Evolutionary conservation across 2,113 vertebrate genomes (phyloP), one percentile per base, ranked within the genome.

Genomic region (Chrysochloris asiatica): DNA sequence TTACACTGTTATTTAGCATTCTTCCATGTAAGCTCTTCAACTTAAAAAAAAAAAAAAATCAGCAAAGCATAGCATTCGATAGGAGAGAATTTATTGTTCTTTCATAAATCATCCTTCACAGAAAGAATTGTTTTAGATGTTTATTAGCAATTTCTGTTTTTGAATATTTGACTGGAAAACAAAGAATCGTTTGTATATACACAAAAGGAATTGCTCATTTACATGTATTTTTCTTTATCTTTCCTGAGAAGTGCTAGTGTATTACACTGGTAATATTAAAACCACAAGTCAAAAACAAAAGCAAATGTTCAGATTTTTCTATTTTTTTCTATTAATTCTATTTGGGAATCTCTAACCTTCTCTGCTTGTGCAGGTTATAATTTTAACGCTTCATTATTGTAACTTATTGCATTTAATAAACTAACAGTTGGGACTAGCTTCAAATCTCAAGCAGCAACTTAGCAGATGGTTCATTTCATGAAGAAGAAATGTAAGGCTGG

Each of bases 371-470:
- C 90, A 79, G 48, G 45, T 84, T 94, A 95, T 96, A 71, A 90
- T 96, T 94, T 93, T 92, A 93, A 78, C 86, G 89, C 50, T 93
- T 89, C 78, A 84, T 96, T 93, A 90, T 78, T 94, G 10, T 95
- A 95, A 96, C 77, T 89, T 96, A 94, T 89, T 96, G 77, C 86
- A 92, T 96, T 95, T 96, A 96, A 96, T 96, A 96, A 96, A 90
- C 86, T 82, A 95, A 91, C 92, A 86, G 30, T 82, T 88, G 77
- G 73, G 73, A 93, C 48, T 48, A 45, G n/a, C 92, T 90, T 94
- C 88, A 81, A 67, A 71, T 89, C 93, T 94, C 91, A 77, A 88
- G 80, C 28, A 76, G 79, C 71, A 72, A 30, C 86, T 93, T 80
- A 80, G 88, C 85, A 93, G 91, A 81, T 63, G 78, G 85, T n/a